Percentiles rank a stretch among this genome's conserved stretches.
These are phyloP conservation scores for Anas platyrhynchos DNA, from an alignment of 2,113 vertebrate genomes.

Conservation along the genomic window DNA sequence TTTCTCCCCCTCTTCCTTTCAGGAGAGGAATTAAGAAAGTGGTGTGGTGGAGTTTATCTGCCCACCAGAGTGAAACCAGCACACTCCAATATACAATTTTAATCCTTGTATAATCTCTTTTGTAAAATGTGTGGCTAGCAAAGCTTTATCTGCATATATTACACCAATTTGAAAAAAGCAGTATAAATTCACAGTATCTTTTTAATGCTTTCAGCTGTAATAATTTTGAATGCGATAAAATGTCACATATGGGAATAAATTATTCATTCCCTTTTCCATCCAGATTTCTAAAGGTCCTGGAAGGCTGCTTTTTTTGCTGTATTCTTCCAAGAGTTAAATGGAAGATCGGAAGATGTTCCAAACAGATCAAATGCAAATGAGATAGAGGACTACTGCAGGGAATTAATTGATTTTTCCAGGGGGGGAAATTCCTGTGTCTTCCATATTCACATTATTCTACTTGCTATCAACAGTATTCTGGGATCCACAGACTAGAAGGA, in stretches of 20 bases:
- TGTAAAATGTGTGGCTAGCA: not conserved
- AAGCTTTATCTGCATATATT: not conserved
- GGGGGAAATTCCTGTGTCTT: not conserved
- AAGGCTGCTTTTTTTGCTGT: not conserved
- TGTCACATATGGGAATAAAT: not conserved
- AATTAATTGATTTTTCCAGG: conserved; percentile 8
- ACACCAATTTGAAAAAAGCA: not conserved
- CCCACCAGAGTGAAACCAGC: too few species aligned
- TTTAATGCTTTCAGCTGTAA: not conserved
- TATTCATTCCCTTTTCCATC: not conserved
- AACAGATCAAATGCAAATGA: not conserved
- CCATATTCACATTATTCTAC: not conserved
- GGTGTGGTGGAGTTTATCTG: too few species aligned
- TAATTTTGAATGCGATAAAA: not conserved
- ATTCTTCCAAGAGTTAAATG: not conserved
- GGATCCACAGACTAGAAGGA: not conserved
- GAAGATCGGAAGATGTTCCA: not conserved
- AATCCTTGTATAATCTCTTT: not conserved
- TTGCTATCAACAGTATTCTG: not conserved
- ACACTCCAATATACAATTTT: not conserved
- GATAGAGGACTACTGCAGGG: not conserved
- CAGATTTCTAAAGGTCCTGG: not conserved
- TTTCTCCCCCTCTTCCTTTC: too few species aligned
- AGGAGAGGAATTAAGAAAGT: too few species aligned
- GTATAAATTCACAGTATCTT: not conserved